These are phyloP conservation scores for Malacosoma neustria DNA, from an alignment of 2,888 invertebrate species.

Conservation along the genomic window DNA sequence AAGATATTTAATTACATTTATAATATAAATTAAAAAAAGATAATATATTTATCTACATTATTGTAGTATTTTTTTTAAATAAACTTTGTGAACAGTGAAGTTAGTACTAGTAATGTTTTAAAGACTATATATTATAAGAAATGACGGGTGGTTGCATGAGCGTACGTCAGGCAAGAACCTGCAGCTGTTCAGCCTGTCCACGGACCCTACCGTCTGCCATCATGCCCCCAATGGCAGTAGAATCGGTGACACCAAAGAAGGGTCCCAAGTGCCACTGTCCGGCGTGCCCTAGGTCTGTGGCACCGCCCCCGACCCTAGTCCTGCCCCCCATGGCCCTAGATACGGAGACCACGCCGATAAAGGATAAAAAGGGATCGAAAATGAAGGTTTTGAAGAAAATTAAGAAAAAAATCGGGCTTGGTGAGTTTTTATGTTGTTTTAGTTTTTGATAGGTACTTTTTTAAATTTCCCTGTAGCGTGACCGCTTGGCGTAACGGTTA, in stretches of 20 bases:
- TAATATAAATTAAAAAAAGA: too few species aligned
- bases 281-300: constrained; percentile 64
- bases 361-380: constrained; percentile 75
- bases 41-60: too few species aligned
- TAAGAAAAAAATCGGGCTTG: constrained; percentile 90
- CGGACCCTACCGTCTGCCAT: too few species aligned
- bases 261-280: constrained; percentile 75
- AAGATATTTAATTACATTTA: too few species aligned
- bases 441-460: too few species aligned
- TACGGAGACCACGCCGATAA: constrained; percentile 58
- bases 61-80: too few species aligned
- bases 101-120: not conserved
- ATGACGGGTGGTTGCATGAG: constrained; percentile 76
- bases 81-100: too few species aligned
- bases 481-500: too few species aligned
- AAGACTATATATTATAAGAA: constrained; percentile 9
- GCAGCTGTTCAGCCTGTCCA: too few species aligned
- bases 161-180: constrained; percentile 68
- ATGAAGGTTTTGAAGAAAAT: constrained; percentile 94
- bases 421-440: constrained; percentile 79
- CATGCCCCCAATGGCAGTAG: too few species aligned
- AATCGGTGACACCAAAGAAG: too few species aligned
- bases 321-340: constrained; percentile 65
- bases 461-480: too few species aligned
- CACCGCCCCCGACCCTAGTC: constrained; percentile 58